A percentile compares a stretch with the other conserved stretches of the same genome.
Conservation (phyloP, 2,888 invertebrate species). For the Cynaeus angustus region DNA sequence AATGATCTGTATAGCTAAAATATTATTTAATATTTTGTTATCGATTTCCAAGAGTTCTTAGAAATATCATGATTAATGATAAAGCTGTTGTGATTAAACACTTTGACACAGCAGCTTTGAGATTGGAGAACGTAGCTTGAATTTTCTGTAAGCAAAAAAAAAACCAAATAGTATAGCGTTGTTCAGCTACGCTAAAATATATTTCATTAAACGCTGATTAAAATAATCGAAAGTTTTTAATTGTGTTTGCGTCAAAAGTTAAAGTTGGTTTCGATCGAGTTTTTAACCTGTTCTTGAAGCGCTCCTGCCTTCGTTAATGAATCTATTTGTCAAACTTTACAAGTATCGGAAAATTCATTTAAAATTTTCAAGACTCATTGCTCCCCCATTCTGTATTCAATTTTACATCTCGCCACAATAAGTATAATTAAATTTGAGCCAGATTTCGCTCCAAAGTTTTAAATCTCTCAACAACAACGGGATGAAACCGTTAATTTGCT, state of each 20-base stretch:
- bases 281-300: constrained; percentile 53
- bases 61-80: constrained; percentile 48
- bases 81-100: constrained; percentile 45
- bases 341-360: constrained; percentile 55
- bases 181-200: constrained; percentile 36
- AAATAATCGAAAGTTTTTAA: constrained; percentile 55
- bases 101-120: constrained; percentile 44
- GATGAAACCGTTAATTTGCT: constrained; percentile 36
- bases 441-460: constrained; percentile 37
- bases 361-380: constrained; percentile 51
- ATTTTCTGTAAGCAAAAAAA: constrained; percentile 19
- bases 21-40: constrained; percentile 49
- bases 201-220: constrained; percentile 52
- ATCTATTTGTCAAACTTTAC: constrained; percentile 55
- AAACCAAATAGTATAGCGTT: constrained; percentile 16
- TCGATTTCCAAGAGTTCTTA: constrained; percentile 41
- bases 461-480: constrained; percentile 39
- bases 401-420: constrained; percentile 48
- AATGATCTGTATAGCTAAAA: constrained; percentile 44
- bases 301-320: constrained; percentile 52
- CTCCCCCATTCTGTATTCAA: constrained; percentile 47
- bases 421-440: constrained; percentile 49
- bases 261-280: constrained; percentile 50
- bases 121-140: constrained; percentile 6
- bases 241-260: constrained; percentile 54